These are phyloP conservation scores for Thyatira batis DNA, from an alignment of 2,888 invertebrate species.

Conservation along the genomic window DNA sequence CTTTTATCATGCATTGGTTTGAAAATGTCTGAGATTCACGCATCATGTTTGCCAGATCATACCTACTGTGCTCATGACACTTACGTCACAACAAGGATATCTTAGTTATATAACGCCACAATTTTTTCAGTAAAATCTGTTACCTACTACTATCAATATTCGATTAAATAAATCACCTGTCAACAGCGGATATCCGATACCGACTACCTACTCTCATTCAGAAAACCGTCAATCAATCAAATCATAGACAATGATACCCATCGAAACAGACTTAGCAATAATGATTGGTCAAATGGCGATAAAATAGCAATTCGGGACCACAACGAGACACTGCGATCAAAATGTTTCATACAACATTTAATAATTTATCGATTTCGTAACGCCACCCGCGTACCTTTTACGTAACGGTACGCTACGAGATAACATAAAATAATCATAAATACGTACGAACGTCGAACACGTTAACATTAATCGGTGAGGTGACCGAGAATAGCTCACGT, in stretches of 20 bases:
- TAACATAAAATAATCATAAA: constrained; percentile 22
- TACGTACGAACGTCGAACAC: constrained; percentile 22
- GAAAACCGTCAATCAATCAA: background rate
- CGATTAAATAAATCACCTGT: background rate
- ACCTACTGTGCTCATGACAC: constrained; percentile 16
- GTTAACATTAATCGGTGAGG: constrained; percentile 15
- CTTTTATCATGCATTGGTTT: too few species aligned
- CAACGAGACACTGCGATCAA: constrained; percentile 30
- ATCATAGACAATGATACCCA: background rate
- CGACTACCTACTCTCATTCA: background rate
- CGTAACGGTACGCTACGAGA: constrained; percentile 55
- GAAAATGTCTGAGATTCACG: constrained; percentile 3
- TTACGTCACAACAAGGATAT: constrained; percentile 69
- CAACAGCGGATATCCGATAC: too few species aligned
- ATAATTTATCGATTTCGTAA: constrained; percentile 66
- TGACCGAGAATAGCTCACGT: constrained; percentile 51
- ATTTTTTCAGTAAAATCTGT: constrained; percentile 18
- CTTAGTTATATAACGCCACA: constrained; percentile 56
- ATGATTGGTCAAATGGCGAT: background rate
- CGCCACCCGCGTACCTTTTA: constrained; percentile 51
- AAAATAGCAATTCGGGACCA: background rate
- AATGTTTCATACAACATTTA: constrained; percentile 29
- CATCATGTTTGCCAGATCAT: constrained; percentile 3
- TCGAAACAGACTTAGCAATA: background rate
- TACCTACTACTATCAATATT: too few species aligned